phyloP scores from a whole-genome alignment of 2,888 invertebrate genomes.

The Rhaphigaster nebulosa region DNA sequence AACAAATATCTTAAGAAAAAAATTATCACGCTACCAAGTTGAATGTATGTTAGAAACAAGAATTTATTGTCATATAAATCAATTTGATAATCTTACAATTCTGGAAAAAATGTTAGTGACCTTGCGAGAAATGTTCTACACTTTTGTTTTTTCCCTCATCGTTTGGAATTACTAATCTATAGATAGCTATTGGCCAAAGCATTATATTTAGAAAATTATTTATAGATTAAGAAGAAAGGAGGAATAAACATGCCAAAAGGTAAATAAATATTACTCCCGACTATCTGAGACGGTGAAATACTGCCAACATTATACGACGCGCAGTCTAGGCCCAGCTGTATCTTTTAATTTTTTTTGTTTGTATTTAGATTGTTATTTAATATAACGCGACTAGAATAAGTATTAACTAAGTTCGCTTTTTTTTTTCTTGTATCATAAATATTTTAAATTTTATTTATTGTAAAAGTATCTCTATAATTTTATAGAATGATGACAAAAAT shows the following conservation, averaged over 20 bases:
- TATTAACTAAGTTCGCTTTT: too few species aligned
- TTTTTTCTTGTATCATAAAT: not conserved
- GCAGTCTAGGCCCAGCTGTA: not conserved
- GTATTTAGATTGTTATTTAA: not conserved
- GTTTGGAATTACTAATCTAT: not conserved
- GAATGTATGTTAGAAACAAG: too few species aligned
- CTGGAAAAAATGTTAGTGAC: too few species aligned
- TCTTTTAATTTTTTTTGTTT: not conserved
- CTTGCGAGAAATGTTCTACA: too few species aligned
- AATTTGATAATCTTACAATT: too few species aligned
- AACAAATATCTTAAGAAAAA: too few species aligned
- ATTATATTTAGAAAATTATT: conserved; percentile 19
- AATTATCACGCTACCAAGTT: too few species aligned
- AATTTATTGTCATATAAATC: too few species aligned
- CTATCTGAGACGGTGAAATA: not conserved
- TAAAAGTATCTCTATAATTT: too few species aligned
- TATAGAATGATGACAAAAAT: too few species aligned
- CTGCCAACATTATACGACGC: conserved; percentile 11
- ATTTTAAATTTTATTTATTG: too few species aligned
- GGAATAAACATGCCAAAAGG: conserved; percentile 25
- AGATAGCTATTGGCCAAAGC: not conserved
- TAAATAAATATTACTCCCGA: conserved; percentile 29
- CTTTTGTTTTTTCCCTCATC: not conserved
- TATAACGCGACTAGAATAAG: not conserved
- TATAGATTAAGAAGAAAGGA: conserved; percentile 4